A percentile compares a stretch with the other conserved stretches of the same genome.
phyloP scores from a whole-genome alignment of 2,113 vertebrate species.

The Zosterops lateralis region DNA sequence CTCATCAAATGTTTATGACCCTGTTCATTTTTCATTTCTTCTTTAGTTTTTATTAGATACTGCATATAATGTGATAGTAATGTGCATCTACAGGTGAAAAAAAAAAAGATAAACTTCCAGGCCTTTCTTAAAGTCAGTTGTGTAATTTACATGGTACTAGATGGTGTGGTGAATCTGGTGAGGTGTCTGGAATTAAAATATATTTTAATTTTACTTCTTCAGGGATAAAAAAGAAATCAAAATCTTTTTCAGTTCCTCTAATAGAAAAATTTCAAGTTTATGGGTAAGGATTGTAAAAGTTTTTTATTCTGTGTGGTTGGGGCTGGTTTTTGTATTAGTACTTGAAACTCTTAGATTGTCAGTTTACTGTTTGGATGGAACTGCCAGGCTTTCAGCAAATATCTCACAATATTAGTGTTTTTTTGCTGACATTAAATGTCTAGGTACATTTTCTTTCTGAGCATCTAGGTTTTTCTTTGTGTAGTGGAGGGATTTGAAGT shows the following conservation, averaged over 20 bases:
- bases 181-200: not conserved
- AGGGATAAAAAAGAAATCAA: not conserved
- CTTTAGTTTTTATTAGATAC: not conserved
- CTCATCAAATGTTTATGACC: not conserved
- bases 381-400: not conserved
- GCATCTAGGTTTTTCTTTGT: not conserved
- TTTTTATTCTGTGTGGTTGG: not conserved
- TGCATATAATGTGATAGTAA: not conserved
- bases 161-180: not conserved
- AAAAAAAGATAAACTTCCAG: not conserved
- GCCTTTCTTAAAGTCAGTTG: not conserved
- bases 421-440: constrained; percentile 3
- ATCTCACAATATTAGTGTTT: not conserved
- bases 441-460: not conserved
- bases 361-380: not conserved
- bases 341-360: not conserved
- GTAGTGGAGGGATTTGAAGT: constrained; percentile 3
- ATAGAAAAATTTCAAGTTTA: not conserved
- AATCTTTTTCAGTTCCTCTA: not conserved
- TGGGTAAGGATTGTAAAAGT: not conserved
- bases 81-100: not conserved
- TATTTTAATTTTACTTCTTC: not conserved
- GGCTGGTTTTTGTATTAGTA: not conserved
- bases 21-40: not conserved
- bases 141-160: not conserved